Evolutionary conservation across 2,797 vertebrate species (phyloP).

Genomic region (Typhlichthys eigenmanni): DNA sequence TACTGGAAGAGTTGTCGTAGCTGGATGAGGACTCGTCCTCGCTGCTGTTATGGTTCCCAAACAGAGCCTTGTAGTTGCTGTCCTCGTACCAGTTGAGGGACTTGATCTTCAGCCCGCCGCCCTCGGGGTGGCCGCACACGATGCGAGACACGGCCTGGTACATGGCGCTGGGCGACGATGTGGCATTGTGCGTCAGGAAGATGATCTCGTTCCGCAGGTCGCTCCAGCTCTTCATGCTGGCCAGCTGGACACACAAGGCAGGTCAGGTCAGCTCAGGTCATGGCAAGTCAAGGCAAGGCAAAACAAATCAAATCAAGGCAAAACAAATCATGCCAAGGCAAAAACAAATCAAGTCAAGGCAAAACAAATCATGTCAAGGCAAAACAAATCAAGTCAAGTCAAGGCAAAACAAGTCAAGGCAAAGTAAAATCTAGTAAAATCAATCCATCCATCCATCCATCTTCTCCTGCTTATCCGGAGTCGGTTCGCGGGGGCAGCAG

Average conservation of each 20-base stretch:
- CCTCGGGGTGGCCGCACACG: conserved; percentile 92
- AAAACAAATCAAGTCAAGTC: too few relatives aligned
- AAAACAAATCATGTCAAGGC: too few relatives aligned
- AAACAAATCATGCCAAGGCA: too few relatives aligned
- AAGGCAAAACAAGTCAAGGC: too few relatives aligned
- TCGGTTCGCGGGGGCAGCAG: too few relatives aligned
- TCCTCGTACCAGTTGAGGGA: conserved; percentile 98
- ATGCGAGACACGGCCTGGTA: conserved; percentile 94
- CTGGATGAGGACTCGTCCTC: conserved; percentile 76
- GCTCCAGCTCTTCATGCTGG: conserved; percentile 89
- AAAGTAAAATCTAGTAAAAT: too few relatives aligned
- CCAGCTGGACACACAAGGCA: conserved; percentile 70
- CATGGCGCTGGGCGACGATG: conserved; percentile 84
- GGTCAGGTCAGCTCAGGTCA: background rate
- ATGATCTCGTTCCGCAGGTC: conserved; percentile 92
- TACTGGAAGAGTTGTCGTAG: conserved; percentile 95
- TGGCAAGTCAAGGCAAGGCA: background rate
- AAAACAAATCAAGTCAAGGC: too few relatives aligned
- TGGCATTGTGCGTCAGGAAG: conserved; percentile 85
- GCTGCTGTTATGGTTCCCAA: conserved; percentile 86
- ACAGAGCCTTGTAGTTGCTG: conserved; percentile 95
- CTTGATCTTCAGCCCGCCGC: conserved; percentile 93
- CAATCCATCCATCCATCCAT: too few relatives aligned
- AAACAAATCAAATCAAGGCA: too few relatives aligned
- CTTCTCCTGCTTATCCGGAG: too few relatives aligned